These are phyloP conservation scores for Hermaeophaga mercurialis DNA, from an alignment of 2,888 invertebrate species.

Conservation along the genomic window DNA sequence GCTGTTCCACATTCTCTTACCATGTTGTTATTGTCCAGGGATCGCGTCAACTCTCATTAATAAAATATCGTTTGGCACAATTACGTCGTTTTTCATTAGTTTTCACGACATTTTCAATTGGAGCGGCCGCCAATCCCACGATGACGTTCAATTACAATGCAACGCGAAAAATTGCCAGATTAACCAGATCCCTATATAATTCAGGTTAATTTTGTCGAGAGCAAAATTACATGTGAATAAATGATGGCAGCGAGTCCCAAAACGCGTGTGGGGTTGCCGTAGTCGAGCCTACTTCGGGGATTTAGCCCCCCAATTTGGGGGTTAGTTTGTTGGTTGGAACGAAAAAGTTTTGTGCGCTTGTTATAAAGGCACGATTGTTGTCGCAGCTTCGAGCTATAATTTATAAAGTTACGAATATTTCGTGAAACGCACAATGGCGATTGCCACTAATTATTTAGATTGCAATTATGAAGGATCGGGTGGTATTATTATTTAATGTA, in stretches of 20 bases:
- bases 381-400: not conserved
- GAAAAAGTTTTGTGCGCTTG: not conserved
- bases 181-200: constrained; percentile 52
- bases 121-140: constrained; percentile 10
- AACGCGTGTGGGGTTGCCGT: constrained; percentile 29
- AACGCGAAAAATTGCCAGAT: constrained; percentile 38
- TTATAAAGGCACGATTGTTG: not conserved
- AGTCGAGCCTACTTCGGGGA: not conserved
- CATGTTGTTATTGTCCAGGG: too few relatives aligned
- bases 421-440: too few relatives aligned
- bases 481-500: too few relatives aligned
- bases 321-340: not conserved
- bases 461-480: too few relatives aligned
- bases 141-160: constrained; percentile 28
- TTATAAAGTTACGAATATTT: not conserved
- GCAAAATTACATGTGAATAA: constrained; percentile 54
- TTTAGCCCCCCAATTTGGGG: not conserved
- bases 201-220: constrained; percentile 53
- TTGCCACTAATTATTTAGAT: too few relatives aligned
- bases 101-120: not conserved
- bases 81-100: not conserved
- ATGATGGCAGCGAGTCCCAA: constrained; percentile 48
- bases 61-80: not conserved
- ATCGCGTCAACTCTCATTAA: too few relatives aligned
- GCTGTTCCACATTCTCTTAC: too few relatives aligned